Conservation (phyloP, 1,140 invertebrate genomes). For the Panagrolaimus sp. region DNA sequence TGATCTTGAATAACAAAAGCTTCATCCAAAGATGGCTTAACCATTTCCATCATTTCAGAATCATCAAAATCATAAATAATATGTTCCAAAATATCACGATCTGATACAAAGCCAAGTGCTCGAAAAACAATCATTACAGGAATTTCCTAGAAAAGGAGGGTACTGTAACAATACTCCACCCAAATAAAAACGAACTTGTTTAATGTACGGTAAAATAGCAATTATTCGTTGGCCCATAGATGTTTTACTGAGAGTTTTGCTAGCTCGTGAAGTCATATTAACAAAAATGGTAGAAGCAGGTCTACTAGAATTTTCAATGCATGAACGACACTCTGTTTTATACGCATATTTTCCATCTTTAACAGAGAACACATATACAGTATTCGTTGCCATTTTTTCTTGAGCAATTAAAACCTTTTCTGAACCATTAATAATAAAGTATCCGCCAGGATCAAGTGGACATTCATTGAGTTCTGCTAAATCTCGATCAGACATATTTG, state of each 20-base stretch:
- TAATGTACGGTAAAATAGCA: constrained; percentile 93
- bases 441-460: constrained; percentile 91
- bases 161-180: constrained; percentile 11
- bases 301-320: constrained; percentile 79
- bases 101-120: constrained; percentile 93
- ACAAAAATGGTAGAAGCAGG: constrained; percentile 96
- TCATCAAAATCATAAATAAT: constrained; percentile 98
- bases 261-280: constrained; percentile 87
- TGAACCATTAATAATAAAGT: constrained; percentile 91
- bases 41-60: constrained; percentile 99
- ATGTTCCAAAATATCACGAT: constrained; percentile 94
- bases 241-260: constrained; percentile 70
- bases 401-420: constrained; percentile 95
- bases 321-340: constrained; percentile 90
- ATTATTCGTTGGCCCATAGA: constrained; percentile 96
- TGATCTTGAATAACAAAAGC: constrained; percentile 95
- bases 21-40: constrained; percentile 93
- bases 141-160: constrained; percentile 74
- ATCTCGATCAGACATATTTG: constrained; percentile 89
- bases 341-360: constrained; percentile 89
- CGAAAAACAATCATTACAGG: constrained; percentile 97
- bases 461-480: constrained; percentile 97
- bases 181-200: constrained; percentile 62
- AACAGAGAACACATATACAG: constrained; percentile 97
- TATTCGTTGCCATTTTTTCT: constrained; percentile 99